phyloP scores from a whole-genome alignment of 2,797 vertebrate species.

The Hydrocynus forskahlii region DNA sequence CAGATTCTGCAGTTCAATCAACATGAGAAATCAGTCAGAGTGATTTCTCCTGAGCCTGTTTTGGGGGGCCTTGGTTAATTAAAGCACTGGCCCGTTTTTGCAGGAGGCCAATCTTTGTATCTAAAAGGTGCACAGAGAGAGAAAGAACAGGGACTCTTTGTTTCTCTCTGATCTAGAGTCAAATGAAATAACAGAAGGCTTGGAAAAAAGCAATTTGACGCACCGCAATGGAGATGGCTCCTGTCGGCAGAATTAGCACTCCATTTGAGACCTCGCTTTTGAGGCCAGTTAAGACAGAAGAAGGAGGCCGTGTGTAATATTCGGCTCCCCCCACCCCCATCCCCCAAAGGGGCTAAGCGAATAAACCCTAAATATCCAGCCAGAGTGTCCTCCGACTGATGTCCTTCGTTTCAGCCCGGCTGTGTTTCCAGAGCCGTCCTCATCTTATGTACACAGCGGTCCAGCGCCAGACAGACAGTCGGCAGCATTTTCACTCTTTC shows the following conservation, averaged over 20 bases:
- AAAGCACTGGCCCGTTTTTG: slow-evolving; percentile 57
- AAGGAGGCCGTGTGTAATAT: slow-evolving; percentile 50
- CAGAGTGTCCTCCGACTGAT: slow-evolving; percentile 41
- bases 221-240: slow-evolving; percentile 48
- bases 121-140: slow-evolving; percentile 27
- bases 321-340: slow-evolving; percentile 23
- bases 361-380: slow-evolving; percentile 45
- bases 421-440: slow-evolving; percentile 24
- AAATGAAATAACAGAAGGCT: slow-evolving; percentile 18
- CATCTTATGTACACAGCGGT: slow-evolving; percentile 29
- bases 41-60: slow-evolving; percentile 53
- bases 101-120: slow-evolving; percentile 60
- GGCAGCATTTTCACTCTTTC: neutral
- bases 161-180: slow-evolving; percentile 50
- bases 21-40: slow-evolving; percentile 55
- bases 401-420: slow-evolving; percentile 14
- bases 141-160: slow-evolving; percentile 29
- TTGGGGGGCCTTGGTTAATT: slow-evolving; percentile 64
- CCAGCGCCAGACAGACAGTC: slow-evolving; percentile 4
- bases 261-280: slow-evolving; percentile 58
- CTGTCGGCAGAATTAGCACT: slow-evolving; percentile 59
- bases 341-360: slow-evolving; percentile 48
- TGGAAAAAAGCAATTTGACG: slow-evolving; percentile 57
- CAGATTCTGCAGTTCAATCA: slow-evolving; percentile 63
- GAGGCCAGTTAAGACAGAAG: slow-evolving; percentile 47